A percentile compares a stretch with the other conserved stretches of the same genome.
These are phyloP conservation scores for Sebastes miniatus DNA, from an alignment of 2,797 vertebrate species.

Conservation along the genomic window DNA sequence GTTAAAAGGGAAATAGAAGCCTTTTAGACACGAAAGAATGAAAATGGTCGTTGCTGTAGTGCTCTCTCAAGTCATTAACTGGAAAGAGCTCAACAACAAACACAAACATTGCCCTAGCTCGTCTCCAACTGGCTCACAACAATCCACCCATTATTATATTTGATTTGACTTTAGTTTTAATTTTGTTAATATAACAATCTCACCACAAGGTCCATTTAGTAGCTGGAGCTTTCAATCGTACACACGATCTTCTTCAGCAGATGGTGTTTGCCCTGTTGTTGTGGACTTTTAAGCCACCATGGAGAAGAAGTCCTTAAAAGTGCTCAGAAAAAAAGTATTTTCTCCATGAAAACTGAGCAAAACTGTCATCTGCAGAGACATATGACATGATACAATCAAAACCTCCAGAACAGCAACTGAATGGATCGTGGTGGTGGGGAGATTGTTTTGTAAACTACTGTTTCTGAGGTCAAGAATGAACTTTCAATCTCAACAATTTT, in stretches of 20 bases:
- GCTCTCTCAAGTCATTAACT: conserved; percentile 57
- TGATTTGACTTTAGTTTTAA: not conserved
- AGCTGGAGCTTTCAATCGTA: not conserved
- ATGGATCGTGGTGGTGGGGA: not conserved
- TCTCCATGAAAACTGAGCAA: not conserved
- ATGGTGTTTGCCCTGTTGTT: not conserved
- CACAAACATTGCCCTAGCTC: conserved; percentile 13
- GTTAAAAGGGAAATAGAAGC: conserved; percentile 56
- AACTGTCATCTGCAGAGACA: not conserved
- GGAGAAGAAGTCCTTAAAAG: not conserved
- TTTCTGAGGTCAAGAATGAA: not conserved
- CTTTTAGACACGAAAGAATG: conserved; percentile 58
- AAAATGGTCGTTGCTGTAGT: conserved; percentile 48
- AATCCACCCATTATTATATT: not conserved
- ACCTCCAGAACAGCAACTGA: not conserved
- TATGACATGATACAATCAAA: accelerated
- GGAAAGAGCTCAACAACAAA: conserved; percentile 41
- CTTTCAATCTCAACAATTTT: not conserved
- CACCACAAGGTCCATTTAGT: not conserved
- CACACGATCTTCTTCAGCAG: not conserved
- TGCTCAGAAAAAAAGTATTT: not conserved
- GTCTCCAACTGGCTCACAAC: not conserved
- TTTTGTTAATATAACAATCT: not conserved
- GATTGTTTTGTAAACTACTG: not conserved
- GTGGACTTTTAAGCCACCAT: not conserved